Evolutionary conservation across 2,888 invertebrate genomes (phyloP).

Genomic region (Syrphus vitripennis): DNA sequence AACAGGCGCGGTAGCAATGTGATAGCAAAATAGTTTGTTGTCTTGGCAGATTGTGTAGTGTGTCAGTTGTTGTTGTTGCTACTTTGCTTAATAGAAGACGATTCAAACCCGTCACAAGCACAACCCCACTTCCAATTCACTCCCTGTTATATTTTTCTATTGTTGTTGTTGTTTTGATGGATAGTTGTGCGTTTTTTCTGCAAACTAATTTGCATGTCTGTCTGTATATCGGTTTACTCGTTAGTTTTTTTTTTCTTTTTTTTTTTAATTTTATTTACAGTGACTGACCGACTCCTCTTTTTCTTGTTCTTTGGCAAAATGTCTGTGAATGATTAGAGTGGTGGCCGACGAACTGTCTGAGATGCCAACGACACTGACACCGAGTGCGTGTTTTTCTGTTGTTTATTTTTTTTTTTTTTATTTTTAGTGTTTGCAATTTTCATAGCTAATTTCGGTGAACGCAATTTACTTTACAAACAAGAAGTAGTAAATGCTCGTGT

Average conservation of each 20-base stretch:
- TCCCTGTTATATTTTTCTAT: neutral
- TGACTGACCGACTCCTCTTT: slow-evolving; percentile 13
- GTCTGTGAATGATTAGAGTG: slow-evolving; percentile 37
- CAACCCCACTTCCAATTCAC: neutral
- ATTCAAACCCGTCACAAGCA: neutral
- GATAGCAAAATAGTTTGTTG: slow-evolving; percentile 37
- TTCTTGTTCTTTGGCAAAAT: neutral
- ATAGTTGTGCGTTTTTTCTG: slow-evolving; percentile 32
- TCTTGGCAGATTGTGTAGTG: neutral
- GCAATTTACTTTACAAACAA: slow-evolving; percentile 8
- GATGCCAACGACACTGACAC: neutral
- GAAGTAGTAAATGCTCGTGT: slow-evolving; percentile 2
- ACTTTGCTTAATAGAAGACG: neutral
- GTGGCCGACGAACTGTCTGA: slow-evolving; percentile 56
- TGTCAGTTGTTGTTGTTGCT: neutral
- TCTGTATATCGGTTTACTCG: neutral
- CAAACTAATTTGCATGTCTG: slow-evolving; percentile 32
- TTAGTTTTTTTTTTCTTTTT: neutral
- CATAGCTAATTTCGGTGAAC: slow-evolving; percentile 4
- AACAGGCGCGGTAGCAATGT: slow-evolving; percentile 12
- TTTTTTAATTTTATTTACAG: neutral
- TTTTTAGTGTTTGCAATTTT: slow-evolving; percentile 18
- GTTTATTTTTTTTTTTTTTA: too few species aligned
- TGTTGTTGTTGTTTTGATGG: slow-evolving; percentile 1
- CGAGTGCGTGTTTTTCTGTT: slow-evolving; percentile 54